These are phyloP conservation scores for Drosophila setifemur DNA, from an alignment of 1,140 invertebrate species.

Conservation along the genomic window DNA sequence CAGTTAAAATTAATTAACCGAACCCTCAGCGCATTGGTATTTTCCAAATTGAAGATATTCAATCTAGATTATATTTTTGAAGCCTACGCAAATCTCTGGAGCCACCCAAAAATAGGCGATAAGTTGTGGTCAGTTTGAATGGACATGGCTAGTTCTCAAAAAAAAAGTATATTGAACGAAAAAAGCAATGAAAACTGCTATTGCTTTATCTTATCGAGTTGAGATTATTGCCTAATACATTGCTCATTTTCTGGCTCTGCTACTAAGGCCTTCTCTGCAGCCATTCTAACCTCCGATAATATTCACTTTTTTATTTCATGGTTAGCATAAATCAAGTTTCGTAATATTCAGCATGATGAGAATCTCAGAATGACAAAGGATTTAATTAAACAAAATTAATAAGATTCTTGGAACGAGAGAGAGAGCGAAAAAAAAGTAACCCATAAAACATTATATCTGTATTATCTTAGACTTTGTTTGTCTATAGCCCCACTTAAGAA, in stretches of 20 bases:
- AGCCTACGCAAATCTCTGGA: constrained; percentile 24
- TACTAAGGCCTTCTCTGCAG: constrained; percentile 9
- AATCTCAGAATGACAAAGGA: background rate
- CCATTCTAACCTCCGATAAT: background rate
- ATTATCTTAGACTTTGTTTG: constrained; percentile 25
- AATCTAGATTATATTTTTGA: constrained; percentile 26
- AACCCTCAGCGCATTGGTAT: constrained; percentile 16
- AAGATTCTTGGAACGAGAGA: background rate
- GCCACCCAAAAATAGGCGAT: constrained; percentile 10
- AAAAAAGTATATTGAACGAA: background rate
- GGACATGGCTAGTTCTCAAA: constrained; percentile 7
- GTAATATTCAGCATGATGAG: constrained; percentile 7
- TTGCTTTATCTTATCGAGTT: constrained; percentile 34
- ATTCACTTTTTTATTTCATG: constrained; percentile 9
- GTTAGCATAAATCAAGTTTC: constrained; percentile 32
- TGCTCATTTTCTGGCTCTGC: constrained; percentile 20
- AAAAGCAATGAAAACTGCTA: constrained; percentile 2
- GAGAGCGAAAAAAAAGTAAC: background rate
- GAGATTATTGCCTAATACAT: constrained; percentile 47
- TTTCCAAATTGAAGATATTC: constrained; percentile 19
- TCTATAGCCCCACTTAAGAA: background rate
- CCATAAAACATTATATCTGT: constrained; percentile 12
- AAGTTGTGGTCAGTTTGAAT: constrained; percentile 34
- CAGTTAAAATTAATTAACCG: constrained; percentile 11
- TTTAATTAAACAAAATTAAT: constrained; percentile 20